Conservation (phyloP, 2,888 invertebrate species). For the Pomacea canaliculata region DNA sequence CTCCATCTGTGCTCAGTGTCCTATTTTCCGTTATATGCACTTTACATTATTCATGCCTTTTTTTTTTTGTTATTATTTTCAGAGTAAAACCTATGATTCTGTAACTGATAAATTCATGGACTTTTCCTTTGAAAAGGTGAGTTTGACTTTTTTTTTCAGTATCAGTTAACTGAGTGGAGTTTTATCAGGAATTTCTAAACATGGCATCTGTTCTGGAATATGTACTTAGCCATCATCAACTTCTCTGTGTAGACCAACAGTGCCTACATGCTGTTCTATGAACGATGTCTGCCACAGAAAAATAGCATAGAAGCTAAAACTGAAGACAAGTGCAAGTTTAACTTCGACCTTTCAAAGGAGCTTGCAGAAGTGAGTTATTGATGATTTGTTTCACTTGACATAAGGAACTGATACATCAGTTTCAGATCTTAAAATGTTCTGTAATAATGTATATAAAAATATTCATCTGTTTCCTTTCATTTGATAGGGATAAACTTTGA, state of each 20-base stretch:
- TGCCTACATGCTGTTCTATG: conserved; percentile 97
- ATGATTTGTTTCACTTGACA: neutral
- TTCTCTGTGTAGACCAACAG: conserved; percentile 80
- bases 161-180: too few species aligned
- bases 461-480: neutral
- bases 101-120: conserved; percentile 98
- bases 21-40: neutral
- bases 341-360: conserved; percentile 80
- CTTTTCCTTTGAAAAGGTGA: conserved; percentile 91
- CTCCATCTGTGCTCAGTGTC: neutral
- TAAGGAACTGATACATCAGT: too few species aligned
- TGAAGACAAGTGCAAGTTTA: conserved; percentile 58
- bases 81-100: conserved; percentile 96
- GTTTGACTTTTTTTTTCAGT: conserved; percentile 7
- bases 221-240: too few species aligned
- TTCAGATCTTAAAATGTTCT: neutral
- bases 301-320: conserved; percentile 38
- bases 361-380: conserved; percentile 76
- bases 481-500: too few species aligned
- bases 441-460: neutral
- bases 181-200: too few species aligned
- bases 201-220: too few species aligned
- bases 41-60: neutral
- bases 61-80: conserved; percentile 57
- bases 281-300: conserved; percentile 73